These are phyloP conservation scores for Erynnis tages DNA, from an alignment of 2,888 invertebrate genomes.

Conservation along the genomic window DNA sequence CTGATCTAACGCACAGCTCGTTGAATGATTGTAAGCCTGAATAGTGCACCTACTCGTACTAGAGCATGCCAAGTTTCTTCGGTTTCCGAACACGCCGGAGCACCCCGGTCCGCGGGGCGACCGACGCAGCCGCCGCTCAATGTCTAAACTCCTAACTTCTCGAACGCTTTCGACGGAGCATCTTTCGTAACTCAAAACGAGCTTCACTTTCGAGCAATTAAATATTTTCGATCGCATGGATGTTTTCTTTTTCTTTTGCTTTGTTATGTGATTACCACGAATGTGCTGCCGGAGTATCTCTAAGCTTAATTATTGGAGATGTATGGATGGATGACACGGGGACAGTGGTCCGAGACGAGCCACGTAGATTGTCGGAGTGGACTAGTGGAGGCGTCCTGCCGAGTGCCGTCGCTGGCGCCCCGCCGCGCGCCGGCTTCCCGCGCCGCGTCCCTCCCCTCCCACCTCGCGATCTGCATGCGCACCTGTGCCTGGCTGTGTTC, in stretches of 20 bases:
- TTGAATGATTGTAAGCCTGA: conserved; percentile 77
- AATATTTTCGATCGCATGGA: conserved; percentile 62
- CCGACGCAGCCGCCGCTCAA: conserved; percentile 45
- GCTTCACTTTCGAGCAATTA: conserved; percentile 65
- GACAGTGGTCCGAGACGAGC: conserved; percentile 57
- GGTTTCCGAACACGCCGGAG: conserved; percentile 37
- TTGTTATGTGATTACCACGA: conserved; percentile 75
- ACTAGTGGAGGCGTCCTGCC: conserved; percentile 42
- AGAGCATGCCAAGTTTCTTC: conserved; percentile 59
- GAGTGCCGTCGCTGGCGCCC: conserved; percentile 35
- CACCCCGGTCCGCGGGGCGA: conserved; percentile 29
- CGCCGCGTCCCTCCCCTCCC: conserved; percentile 69
- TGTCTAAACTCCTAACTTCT: conserved; percentile 52
- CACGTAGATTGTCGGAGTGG: conserved; percentile 49
- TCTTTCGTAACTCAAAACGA: conserved; percentile 55
- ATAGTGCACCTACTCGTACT: conserved; percentile 69
- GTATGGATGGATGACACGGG: conserved; percentile 51
- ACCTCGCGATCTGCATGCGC: conserved; percentile 77
- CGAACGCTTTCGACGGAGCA: conserved; percentile 54
- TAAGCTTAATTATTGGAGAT: conserved; percentile 58
- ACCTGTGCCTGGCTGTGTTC: conserved; percentile 81
- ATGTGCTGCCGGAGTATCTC: conserved; percentile 67
- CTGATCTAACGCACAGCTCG: conserved; percentile 75
- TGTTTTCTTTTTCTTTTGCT: conserved; percentile 80
- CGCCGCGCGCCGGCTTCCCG: conserved; percentile 50